Evolutionary conservation across 2,888 invertebrate genomes (phyloP).

Genomic region (Meghimatium bilineatum): DNA sequence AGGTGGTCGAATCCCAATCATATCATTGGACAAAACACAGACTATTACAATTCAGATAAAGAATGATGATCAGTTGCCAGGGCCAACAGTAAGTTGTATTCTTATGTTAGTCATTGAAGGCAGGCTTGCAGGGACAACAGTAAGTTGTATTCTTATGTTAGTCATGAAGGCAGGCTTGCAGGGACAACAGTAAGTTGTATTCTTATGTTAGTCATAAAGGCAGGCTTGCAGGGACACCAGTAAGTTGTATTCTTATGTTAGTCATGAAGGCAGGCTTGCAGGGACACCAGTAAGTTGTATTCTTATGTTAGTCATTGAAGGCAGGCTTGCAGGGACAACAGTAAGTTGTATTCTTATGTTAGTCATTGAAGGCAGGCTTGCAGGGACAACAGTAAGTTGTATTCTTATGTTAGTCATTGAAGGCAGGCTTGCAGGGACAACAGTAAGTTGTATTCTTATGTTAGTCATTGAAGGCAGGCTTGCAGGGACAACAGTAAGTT

Average conservation of each 20-base stretch:
- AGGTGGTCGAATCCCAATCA: slow-evolving; percentile 39
- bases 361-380: too few species aligned
- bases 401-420: neutral
- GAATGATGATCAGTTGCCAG: slow-evolving; percentile 44
- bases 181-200: slow-evolving; percentile 42
- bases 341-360: slow-evolving; percentile 27
- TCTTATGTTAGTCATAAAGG: too few species aligned
- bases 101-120: too few species aligned
- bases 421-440: too few species aligned
- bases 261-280: slow-evolving; percentile 40
- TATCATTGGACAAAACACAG: slow-evolving; percentile 46
- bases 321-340: too few species aligned
- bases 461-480: too few species aligned
- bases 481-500: slow-evolving; percentile 47
- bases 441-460: slow-evolving; percentile 26
- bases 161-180: slow-evolving; percentile 40
- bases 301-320: too few species aligned
- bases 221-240: slow-evolving; percentile 45
- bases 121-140: slow-evolving; percentile 47
- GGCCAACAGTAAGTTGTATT: slow-evolving; percentile 41
- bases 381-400: slow-evolving; percentile 45
- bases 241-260: slow-evolving; percentile 20
- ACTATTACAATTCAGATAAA: slow-evolving; percentile 41
- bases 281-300: slow-evolving; percentile 40
- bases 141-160: slow-evolving; percentile 20